Evolutionary conservation across 2,113 vertebrate genomes (phyloP), one percentile per base, ranked within the genome.

Genomic region (Phylloscopus trochilus): DNA sequence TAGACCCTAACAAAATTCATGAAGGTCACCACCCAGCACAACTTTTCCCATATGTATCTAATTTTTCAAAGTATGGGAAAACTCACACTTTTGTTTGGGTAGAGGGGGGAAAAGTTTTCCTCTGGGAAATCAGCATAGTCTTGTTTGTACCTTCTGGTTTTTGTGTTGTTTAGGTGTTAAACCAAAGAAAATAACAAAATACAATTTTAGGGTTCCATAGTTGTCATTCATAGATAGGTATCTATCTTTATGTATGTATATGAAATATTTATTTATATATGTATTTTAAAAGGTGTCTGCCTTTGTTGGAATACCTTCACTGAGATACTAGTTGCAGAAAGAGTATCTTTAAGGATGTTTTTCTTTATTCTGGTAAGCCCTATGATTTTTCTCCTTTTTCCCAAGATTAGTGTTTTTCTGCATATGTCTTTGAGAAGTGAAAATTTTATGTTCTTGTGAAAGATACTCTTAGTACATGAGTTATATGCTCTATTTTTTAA

Each of bases 21-120:
- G 22, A 20, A 68, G 31, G n/a, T 67, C 0, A 0, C 33, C 24
- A 24, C 22, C 58, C 31, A 47, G 7, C 0, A 1, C 13, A 62
- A 0, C 31, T 81, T 81, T 66, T 73, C 11, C 55, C 27, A 21
- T 1, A 1, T 23, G 18, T 18, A 55, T 30, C 35, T 58, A 18
- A 17, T 89, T 86, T 92, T 84, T 41, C 7, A 2, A 7, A 69
- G 9, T 37, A 9, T 26, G 39, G 69, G 59, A 35, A 89, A 67
- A 43, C 5, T 52, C 55, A 6, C 52, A 1, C 35, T 80, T 79
- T 27, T 33, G 7, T 81, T 68, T 53, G 59, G 13, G 52, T 20
- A 13, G 60, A 44, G 17, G 2, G 2, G 6, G 20, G 6, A 5
- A 4, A 56, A 2, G 7, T 4, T 24, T 39, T 55, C 8, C 35